Evolutionary conservation across 2,888 invertebrate genomes (phyloP), one percentile per base, ranked within the genome.

Genomic region (Linnaemya vulpina): DNA sequence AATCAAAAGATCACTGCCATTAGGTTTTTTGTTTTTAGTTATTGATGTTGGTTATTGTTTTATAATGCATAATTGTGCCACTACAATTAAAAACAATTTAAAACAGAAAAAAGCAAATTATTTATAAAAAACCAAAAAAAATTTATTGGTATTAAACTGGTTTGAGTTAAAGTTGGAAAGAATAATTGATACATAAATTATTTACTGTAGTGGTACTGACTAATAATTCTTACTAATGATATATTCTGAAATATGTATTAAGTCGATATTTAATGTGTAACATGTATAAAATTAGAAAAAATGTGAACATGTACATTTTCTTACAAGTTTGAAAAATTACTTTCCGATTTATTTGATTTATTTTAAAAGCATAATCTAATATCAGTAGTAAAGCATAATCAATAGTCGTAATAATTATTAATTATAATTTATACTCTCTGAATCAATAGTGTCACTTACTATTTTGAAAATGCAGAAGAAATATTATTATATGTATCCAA

Each of bases 41-140:
- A 17, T 65, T 40, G 25, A 40, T 63, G 9, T 53, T 17, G 68
- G 53, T 80, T 73, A 73, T 65, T 71, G 53, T 76, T 80, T 75
- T 76, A 49, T 75, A 67, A 80, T 73, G 80, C 53, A 76, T 73
- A 76, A 76, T 76, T 84, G 62, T 63, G 70, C 43, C 60, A 35
- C 68, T 40, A 55, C 73, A 67, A 84, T 80, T 84, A 84, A 80
- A 80, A 73, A 73, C 55, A 68, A 84, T 80, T 84, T 70, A 67
- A 25, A 30, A 20, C 65, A 43, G 55, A 30, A 51, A 68, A 74
- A 30, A 30, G 2, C 2, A 5, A 30, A 67, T 22, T 46, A 38
- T 38, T 25, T 17, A 38, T 10, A 65, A 40, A 30, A 67, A 30
- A 38, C 10, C n/a, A 35, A n/a, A 62, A 65, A 53, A 68, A 74